Conservation (phyloP, 2,113 vertebrate species). For the Glaucomys volans region DNA sequence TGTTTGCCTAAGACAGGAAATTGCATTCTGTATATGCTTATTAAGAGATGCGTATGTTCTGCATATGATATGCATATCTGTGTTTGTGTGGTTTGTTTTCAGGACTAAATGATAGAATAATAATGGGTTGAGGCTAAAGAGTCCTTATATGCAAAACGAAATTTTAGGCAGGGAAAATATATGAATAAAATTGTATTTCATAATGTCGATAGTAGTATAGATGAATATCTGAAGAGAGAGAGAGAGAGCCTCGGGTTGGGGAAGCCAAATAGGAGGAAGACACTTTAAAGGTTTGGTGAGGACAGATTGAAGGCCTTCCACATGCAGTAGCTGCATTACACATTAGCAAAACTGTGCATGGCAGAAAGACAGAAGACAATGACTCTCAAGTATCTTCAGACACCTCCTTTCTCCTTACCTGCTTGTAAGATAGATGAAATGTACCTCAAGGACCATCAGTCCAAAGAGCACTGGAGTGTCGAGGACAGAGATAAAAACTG, state of each 20-base stretch:
- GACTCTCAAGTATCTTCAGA: background rate
- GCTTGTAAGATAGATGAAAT: background rate
- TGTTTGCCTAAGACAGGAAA: background rate
- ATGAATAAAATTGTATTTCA: background rate
- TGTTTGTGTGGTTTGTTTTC: background rate
- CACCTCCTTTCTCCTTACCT: background rate
- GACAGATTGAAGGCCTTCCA: background rate
- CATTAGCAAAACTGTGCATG: background rate
- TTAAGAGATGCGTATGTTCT: background rate
- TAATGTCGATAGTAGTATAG: background rate
- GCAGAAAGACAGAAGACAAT: background rate
- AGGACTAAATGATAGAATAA: background rate
- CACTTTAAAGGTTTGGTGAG: background rate
- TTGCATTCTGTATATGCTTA: background rate
- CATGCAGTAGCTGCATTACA: background rate
- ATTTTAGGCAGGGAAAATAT: background rate
- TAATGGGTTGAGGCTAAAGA: background rate
- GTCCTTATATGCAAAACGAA: background rate
- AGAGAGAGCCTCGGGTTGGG: background rate
- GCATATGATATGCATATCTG: background rate
- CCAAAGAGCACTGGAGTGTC: background rate
- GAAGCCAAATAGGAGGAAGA: background rate
- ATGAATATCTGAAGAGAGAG: background rate
- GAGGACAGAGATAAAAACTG: slow-evolving; percentile 52
- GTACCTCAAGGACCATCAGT: background rate